Evolutionary conservation across 53 echinoderm and acorn worm species (phyloP), one percentile per base, ranked within the genome.

Genomic region (Astropecten irregularis): DNA sequence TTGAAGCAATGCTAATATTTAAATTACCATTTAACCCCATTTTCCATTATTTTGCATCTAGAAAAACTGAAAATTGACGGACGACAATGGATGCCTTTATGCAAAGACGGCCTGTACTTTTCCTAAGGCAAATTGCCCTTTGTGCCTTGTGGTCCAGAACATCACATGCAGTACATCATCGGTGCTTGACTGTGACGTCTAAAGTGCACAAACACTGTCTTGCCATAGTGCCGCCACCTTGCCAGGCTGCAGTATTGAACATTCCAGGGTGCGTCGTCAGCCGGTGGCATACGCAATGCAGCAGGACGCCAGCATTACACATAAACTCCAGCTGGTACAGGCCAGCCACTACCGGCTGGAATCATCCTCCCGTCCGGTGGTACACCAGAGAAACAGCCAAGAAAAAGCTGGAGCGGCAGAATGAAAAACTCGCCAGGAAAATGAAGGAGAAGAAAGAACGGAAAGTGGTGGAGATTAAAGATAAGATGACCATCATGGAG

Each of bases 391-490:
- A 40, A 57, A 74, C 56, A 14, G 32, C 74, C 38, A 23, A 55
- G 56, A 74, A 18, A 21, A 81, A 48, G 81, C 48, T 63, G 3
- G 61, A 62, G 49, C 36, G 23, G 1, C 44, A 32, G 36, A 30
- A 38, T 2, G 63, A 62, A n/a, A 81, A 60, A 22, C 29, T 64
- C 19, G 66, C 66, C 9, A 49, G 39, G 0, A 55, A 32, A 25
- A 74, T 32, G 15, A 58, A 32, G 83, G 33, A 73, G 64, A 83
- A 48, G 83, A 83, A 88, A 62, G 66, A 52, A 19, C 73, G 38
- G 35, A 83, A 83, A 60, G 61, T 89, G 14, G 76, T 89, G 51
- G 89, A 89, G 18, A 74, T 89, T 22, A 65, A 65, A 10, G 54
- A 77, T 13, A 65, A 35, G 22, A 89, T 89, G 89, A 63, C 73